phyloP scores from a whole-genome alignment of 2,888 invertebrate genomes.

The Thereva nobilitata region DNA sequence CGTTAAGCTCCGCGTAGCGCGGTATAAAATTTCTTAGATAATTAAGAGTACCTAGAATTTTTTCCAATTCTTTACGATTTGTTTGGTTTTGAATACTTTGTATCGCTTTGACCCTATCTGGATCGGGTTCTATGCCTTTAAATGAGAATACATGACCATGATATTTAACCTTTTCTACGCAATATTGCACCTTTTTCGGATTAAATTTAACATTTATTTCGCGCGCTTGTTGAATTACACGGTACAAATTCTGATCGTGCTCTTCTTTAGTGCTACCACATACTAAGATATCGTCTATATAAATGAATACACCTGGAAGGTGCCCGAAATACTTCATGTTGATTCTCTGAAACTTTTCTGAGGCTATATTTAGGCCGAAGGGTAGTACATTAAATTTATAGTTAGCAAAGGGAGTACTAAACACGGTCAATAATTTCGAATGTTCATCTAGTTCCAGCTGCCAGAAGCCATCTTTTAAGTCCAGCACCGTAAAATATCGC shows the following conservation, averaged over 20 bases:
- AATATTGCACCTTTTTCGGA: constrained; percentile 41
- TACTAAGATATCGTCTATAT: constrained; percentile 48
- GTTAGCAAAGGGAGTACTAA: constrained; percentile 40
- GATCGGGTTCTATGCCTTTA: constrained; percentile 36
- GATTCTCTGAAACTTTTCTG: constrained; percentile 45
- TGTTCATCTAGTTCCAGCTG: constrained; percentile 43
- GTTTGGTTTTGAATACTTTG: constrained; percentile 6
- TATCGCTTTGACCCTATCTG: constrained; percentile 36
- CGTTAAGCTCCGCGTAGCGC: constrained; percentile 1
- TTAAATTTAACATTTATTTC: constrained; percentile 48
- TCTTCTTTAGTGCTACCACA: constrained; percentile 34
- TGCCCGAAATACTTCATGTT: constrained; percentile 44
- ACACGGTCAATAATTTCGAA: constrained; percentile 48
- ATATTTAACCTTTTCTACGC: constrained; percentile 45
- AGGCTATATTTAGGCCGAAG: constrained; percentile 45
- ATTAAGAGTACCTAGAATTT: constrained; percentile 40
- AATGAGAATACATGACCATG: constrained; percentile 43
- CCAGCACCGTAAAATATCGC: constrained; percentile 44
- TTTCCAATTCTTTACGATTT: constrained; percentile 37
- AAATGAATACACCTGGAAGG: constrained; percentile 47
- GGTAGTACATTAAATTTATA: constrained; percentile 42
- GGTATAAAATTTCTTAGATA: constrained; percentile 27
- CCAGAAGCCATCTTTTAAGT: constrained; percentile 43
- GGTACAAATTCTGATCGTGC: constrained; percentile 44
- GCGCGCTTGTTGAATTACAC: constrained; percentile 45